A percentile compares a stretch with the other conserved stretches of the same genome.
Conservation (phyloP, 2,888 invertebrate genomes). For the Aphelenchoides bicaudatus region DNA sequence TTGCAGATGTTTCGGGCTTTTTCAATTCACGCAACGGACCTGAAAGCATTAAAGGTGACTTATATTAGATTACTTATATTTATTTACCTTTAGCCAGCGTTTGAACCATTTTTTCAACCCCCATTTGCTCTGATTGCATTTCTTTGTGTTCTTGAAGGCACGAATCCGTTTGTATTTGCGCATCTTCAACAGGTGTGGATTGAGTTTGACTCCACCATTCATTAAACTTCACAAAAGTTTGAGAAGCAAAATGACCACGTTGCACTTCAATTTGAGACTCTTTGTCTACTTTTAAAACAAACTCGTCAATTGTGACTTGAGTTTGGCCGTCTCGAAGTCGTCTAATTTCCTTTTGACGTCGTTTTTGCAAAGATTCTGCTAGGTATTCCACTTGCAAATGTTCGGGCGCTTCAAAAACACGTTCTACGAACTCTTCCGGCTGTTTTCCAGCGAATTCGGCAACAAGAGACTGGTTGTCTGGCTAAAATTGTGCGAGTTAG, state of each 20-base stretch:
- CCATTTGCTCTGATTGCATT: no score
- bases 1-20: not conserved
- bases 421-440: not conserved
- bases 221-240: not conserved
- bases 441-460: no score
- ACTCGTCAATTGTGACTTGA: constrained; percentile 3
- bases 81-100: no score
- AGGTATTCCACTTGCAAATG: not conserved
- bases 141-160: not conserved
- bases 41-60: no score
- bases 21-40: not conserved
- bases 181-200: not conserved
- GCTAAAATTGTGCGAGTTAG: no score
- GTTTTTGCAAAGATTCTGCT: not conserved
- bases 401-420: not conserved
- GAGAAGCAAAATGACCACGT: not conserved
- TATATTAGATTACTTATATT: no score
- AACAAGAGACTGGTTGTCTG: no score
- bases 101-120: no score
- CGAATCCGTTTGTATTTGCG: not conserved
- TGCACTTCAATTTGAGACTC: not conserved
- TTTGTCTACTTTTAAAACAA: not conserved
- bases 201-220: not conserved
- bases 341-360: not conserved
- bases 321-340: not conserved